Evolutionary conservation across 2,113 vertebrate species (phyloP), one percentile per base, ranked within the genome.

Genomic region (Xiphophorus couchianus): DNA sequence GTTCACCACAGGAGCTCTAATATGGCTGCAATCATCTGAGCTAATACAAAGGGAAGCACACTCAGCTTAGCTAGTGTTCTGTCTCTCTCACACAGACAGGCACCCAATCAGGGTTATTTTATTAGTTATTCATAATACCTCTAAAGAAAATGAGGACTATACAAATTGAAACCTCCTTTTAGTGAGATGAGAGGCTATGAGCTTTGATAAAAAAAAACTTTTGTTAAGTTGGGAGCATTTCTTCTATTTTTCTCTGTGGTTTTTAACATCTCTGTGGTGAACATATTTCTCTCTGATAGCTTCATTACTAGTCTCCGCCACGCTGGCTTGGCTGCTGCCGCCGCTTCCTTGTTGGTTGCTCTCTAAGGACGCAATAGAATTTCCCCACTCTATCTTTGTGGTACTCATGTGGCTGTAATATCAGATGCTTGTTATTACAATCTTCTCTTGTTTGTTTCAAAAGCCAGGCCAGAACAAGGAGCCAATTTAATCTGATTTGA

Each of bases 371-470:
- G 64, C 64, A 62, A 64, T 44, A 62, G 65, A 62, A 1, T 71
- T 63, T 69, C 67, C 31, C 60, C 51, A 29, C 39, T 80, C 54
- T 2, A 1, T 75, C 65, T 61, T 61, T 60, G 74, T 62, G 51
- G 65, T 69, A 66, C 29, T 67, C 42, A 62, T 54, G 79, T n/a
- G 30, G 66, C 78, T 67, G 69, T 64, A 66, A 76, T 69, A 83
- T 80, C 61, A 29, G 58, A 27, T 65, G 74, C 48, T 63, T 69
- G 71, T 80, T 72, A 83, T 84, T 65, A 80, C 62, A 76, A 37
- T 83, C 66, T 69, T 72, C 27, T 77, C 54, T 79, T 82, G 60
- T 89, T 86, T 8, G 29, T 69, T 74, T 85, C 69, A 78, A 82
- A 82, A 71, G 72, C 62, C 7, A 66, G 51, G 51, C 48, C 63